phyloP scores from a whole-genome alignment of 2,888 invertebrate species.

The Adineta ricciae region DNA sequence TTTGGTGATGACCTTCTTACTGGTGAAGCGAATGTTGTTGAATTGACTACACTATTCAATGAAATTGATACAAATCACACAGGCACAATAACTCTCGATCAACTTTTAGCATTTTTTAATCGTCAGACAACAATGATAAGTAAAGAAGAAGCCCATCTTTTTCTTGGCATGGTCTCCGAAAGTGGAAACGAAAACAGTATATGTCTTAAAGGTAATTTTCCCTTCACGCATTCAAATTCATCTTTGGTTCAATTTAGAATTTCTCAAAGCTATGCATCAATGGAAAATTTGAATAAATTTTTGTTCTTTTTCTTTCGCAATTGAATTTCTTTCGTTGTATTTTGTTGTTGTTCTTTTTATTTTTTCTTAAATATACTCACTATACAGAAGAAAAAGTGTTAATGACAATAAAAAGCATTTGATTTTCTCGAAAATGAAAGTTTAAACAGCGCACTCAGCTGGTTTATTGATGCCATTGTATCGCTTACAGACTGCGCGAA shows the following conservation, averaged over 20 bases:
- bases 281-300: background rate
- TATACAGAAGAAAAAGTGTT: background rate
- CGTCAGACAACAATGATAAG: background rate
- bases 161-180: constrained; percentile 12
- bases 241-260: background rate
- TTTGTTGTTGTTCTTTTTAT: background rate
- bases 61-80: background rate
- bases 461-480: background rate
- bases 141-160: background rate
- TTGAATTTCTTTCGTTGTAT: background rate
- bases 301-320: background rate
- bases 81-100: background rate
- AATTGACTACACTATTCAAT: background rate
- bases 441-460: background rate
- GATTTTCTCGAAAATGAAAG: too few relatives aligned
- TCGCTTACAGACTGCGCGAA: background rate
- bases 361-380: background rate
- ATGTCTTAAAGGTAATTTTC: background rate
- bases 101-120: constrained; percentile 3
- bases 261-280: background rate
- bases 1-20: constrained; percentile 3
- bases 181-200: background rate
- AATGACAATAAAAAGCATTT: background rate
- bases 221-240: too few relatives aligned
- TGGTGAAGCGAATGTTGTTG: background rate